A percentile compares a stretch with the other conserved stretches of the same genome.
phyloP scores from a whole-genome alignment of 2,888 invertebrate genomes.

The Dione juno region DNA sequence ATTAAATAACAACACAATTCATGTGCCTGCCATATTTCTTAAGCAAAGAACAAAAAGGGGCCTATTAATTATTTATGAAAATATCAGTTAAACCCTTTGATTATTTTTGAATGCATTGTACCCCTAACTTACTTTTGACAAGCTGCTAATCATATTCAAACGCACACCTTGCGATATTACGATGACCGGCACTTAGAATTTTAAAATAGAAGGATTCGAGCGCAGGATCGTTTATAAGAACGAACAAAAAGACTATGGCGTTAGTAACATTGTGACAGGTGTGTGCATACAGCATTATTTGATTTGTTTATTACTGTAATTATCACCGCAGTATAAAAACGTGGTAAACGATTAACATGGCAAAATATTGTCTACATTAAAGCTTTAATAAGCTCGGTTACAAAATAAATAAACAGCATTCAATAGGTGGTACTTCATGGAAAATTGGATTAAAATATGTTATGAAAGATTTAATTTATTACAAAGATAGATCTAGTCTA shows the following conservation, averaged over 20 bases:
- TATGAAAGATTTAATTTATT: no score
- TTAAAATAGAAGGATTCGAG: constrained; percentile 69
- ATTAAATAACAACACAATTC: background rate
- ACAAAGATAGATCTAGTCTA: no score
- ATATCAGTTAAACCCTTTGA: constrained; percentile 69
- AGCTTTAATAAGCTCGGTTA: background rate
- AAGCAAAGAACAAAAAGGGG: constrained; percentile 29
- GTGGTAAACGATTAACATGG: constrained; percentile 12
- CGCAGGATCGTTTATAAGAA: constrained; percentile 67
- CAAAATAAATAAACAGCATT: no score
- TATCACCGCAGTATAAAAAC: constrained; percentile 17
- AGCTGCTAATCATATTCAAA: constrained; percentile 83
- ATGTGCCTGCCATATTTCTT: background rate
- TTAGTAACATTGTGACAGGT: constrained; percentile 58
- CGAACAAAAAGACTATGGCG: constrained; percentile 69
- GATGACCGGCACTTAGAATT: constrained; percentile 72
- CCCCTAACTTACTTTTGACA: constrained; percentile 79
- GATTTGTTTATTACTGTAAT: constrained; percentile 27
- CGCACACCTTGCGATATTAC: constrained; percentile 76
- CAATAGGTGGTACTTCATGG: no score
- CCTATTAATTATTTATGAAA: constrained; percentile 57
- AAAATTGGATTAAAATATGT: no score
- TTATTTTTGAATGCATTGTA: constrained; percentile 76
- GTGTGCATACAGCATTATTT: constrained; percentile 38
- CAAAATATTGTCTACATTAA: background rate